Conservation (phyloP, 2,113 vertebrate genomes). For the Bettongia penicillata region DNA sequence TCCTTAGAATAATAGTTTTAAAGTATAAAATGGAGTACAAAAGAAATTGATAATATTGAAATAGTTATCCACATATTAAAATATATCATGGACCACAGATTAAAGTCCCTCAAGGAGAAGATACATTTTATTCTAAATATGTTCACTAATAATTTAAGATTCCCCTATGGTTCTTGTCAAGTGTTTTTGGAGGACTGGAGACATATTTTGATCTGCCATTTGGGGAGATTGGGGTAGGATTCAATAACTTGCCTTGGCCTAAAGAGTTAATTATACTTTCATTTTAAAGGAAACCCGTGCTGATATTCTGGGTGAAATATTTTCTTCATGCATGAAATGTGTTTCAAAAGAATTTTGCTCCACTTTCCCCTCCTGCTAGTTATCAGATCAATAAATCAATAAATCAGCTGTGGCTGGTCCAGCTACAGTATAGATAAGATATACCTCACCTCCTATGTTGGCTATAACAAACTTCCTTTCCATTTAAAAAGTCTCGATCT, state of each 20-base stretch:
- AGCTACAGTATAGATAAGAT: not conserved
- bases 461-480: slow-evolving; percentile 62
- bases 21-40: not conserved
- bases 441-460: not conserved
- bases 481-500: slow-evolving; percentile 57
- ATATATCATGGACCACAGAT: not conserved
- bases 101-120: not conserved
- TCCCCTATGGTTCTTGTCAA: not conserved
- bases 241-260: slow-evolving; percentile 26
- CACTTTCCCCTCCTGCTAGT: not conserved
- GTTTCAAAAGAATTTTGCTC: slow-evolving; percentile 33
- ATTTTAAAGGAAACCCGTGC: slow-evolving; percentile 50
- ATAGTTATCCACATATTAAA: not conserved
- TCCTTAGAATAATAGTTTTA: not conserved
- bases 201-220: slow-evolving; percentile 42
- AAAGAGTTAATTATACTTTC: slow-evolving; percentile 60
- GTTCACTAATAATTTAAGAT: slow-evolving; percentile 10
- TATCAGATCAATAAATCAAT: slow-evolving; percentile 39
- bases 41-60: not conserved
- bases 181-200: slow-evolving; percentile 39
- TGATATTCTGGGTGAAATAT: slow-evolving; percentile 41
- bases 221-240: not conserved
- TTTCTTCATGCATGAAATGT: not conserved
- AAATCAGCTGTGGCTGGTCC: not conserved
- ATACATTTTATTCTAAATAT: slow-evolving; percentile 13